Evolutionary conservation across 2,797 vertebrate species (phyloP), one percentile per base, ranked within the genome.

Genomic region (Pampus argenteus): DNA sequence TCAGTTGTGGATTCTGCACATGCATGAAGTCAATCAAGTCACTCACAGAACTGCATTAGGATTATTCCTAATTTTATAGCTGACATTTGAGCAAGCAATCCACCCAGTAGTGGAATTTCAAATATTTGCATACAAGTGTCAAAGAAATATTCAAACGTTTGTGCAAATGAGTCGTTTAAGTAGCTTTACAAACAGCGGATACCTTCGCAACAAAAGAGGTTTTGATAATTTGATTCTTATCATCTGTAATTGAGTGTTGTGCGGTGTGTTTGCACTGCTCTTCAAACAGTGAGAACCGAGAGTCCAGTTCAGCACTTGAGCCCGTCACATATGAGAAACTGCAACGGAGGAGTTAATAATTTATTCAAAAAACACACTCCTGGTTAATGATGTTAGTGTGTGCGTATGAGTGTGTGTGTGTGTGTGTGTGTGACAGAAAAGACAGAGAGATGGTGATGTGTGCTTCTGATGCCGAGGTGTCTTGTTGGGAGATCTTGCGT

Each of bases 311-410:
- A 74, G 28, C 72, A 62, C 85, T 85, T 10, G 17, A 83, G 73
- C 47, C 50, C 22, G 5, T 74, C 74, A 62, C 74, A 40, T 42
- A 79, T 64, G 74, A 82, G 78, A 88, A 81, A 60, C 66, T 82
- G 81, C 84, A 82, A 36, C 51, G 47, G 56, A 84, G 66, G 60
- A 85, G 89, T 93, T 92, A 93, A 93, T 92, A 62, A 93, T 92
- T 91, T 71, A 86, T 86, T 79, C 68, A 60, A 85, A 44, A 91
- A 85, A 75, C 78, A 87, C 85, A 89, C 86, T 87, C 48, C 62
- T 72, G 71, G 52, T 79, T 81, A 76, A 87, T 62, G 44, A 31
- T 57, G 56, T 66, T 55, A 42, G 54, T 52, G 44, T 48, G 51
- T 70, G 34, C 29, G 52, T 60, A 57, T 49, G 67, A 52, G 55